phyloP scores from a whole-genome alignment of 2,797 vertebrate species.

The Alauda arvensis region DNA sequence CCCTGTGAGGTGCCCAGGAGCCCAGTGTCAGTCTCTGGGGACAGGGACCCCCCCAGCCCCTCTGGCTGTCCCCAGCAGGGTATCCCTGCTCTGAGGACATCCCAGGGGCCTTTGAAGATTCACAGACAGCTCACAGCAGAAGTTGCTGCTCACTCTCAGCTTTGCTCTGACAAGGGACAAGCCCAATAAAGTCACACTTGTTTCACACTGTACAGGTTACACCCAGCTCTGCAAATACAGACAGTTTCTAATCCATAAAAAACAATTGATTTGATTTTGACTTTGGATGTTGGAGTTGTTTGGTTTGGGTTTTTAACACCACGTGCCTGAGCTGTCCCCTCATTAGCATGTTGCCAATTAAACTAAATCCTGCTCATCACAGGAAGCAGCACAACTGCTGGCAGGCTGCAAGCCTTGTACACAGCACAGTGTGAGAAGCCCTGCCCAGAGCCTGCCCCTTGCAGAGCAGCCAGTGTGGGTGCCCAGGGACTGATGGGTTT shows the following conservation, averaged over 20 bases:
- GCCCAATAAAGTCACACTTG: not conserved
- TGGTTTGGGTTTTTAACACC: not conserved
- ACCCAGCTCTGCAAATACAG: not conserved
- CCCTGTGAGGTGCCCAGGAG: not conserved
- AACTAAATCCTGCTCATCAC: not conserved
- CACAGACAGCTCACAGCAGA: not conserved
- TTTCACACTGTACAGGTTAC: not conserved
- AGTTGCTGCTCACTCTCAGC: not conserved
- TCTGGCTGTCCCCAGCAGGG: not conserved
- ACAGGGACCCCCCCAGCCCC: not conserved
- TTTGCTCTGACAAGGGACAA: not conserved
- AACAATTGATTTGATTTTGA: not conserved
- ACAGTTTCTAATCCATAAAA: not conserved
- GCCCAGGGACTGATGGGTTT: not conserved
- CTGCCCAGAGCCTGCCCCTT: not conserved
- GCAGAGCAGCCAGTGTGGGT: not conserved
- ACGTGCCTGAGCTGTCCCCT: not conserved
- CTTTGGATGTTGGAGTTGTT: not conserved
- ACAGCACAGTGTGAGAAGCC: not conserved
- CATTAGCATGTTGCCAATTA: not conserved
- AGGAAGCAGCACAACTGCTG: not conserved
- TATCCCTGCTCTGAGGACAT: too few species aligned
- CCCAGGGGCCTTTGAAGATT: not conserved
- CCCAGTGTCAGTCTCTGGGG: accelerated
- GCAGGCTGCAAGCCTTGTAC: not conserved